Evolutionary conservation across 2,888 invertebrate genomes (phyloP).

Genomic region (Drosophila anomelani): DNA sequence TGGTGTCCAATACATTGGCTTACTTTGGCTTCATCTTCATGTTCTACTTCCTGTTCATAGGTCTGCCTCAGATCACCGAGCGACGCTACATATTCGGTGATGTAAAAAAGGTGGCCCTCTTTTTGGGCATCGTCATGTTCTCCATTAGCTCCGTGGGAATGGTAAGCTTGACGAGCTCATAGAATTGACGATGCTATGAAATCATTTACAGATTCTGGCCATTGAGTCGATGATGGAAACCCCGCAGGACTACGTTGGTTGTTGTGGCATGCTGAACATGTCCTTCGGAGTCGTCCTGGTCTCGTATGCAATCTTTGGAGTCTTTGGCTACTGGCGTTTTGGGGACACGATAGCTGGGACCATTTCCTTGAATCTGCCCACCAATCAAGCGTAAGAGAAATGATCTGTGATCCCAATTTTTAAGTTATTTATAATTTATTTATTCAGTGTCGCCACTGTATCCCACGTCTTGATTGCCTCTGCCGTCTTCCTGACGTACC

Average conservation of each 20-base stretch:
- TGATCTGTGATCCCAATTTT: neutral
- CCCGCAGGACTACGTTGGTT: constrained; percentile 93
- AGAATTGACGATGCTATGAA: neutral
- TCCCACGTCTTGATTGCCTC: constrained; percentile 91
- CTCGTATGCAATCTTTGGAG: constrained; percentile 93
- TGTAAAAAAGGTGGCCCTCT: constrained; percentile 88
- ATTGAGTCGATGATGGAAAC: constrained; percentile 97
- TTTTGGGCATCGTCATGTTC: constrained; percentile 95
- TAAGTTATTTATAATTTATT: no score
- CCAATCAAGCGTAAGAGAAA: constrained; percentile 87
- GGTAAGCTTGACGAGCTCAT: constrained; percentile 84
- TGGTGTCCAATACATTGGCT: constrained; percentile 94
- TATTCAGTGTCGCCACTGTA: constrained; percentile 85
- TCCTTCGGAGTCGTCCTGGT: constrained; percentile 92
- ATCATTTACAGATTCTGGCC: constrained; percentile 91
- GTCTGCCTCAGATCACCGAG: constrained; percentile 85
- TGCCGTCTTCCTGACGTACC: constrained; percentile 95
- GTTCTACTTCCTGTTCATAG: constrained; percentile 90
- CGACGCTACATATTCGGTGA: constrained; percentile 82
- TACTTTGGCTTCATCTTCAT: constrained; percentile 90
- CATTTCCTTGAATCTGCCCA: constrained; percentile 93
- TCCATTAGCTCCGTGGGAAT: constrained; percentile 92
- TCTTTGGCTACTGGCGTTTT: constrained; percentile 95
- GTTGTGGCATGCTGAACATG: constrained; percentile 93
- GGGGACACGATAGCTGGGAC: constrained; percentile 89